Evolutionary conservation across 2,888 invertebrate species (phyloP).

Genomic region (Eilema griseolum): DNA sequence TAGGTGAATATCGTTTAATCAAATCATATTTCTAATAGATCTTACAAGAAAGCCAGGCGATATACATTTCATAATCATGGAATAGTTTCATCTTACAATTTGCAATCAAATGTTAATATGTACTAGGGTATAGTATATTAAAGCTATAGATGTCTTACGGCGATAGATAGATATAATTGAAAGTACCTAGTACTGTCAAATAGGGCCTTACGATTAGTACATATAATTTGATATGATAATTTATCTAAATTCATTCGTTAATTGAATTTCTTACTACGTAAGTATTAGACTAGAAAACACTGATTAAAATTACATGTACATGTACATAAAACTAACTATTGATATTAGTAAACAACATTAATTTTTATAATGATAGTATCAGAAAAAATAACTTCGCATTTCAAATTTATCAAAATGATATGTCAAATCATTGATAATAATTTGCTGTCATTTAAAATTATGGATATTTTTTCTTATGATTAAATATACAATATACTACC

Average conservation of each 20-base stretch:
- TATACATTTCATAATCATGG: slow-evolving; percentile 57
- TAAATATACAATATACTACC: slow-evolving; percentile 39
- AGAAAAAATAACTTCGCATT: slow-evolving; percentile 19
- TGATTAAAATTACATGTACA: slow-evolving; percentile 29
- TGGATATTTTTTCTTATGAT: slow-evolving; percentile 34
- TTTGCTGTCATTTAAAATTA: slow-evolving; percentile 31
- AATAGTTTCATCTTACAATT: slow-evolving; percentile 49
- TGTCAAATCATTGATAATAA: slow-evolving; percentile 30
- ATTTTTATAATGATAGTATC: slow-evolving; percentile 32
- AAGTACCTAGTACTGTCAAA: slow-evolving; percentile 48
- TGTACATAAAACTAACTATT: slow-evolving; percentile 31
- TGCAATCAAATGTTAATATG: slow-evolving; percentile 48
- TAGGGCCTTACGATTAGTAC: slow-evolving; percentile 39
- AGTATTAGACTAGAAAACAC: slow-evolving; percentile 40
- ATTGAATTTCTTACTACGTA: slow-evolving; percentile 43
- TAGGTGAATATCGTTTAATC: slow-evolving; percentile 64
- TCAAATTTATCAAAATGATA: slow-evolving; percentile 37
- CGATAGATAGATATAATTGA: slow-evolving; percentile 50
- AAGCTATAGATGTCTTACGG: slow-evolving; percentile 70
- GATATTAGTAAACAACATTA: slow-evolving; percentile 28
- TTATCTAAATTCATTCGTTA: slow-evolving; percentile 56
- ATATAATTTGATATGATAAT: slow-evolving; percentile 59
- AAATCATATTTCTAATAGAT: slow-evolving; percentile 69
- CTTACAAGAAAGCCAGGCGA: slow-evolving; percentile 71
- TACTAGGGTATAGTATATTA: slow-evolving; percentile 52